Percentiles rank a stretch among this genome's conserved stretches.
These are phyloP conservation scores for Brachionus plicatilis DNA, from an alignment of 1,140 invertebrate genomes.

Conservation along the genomic window DNA sequence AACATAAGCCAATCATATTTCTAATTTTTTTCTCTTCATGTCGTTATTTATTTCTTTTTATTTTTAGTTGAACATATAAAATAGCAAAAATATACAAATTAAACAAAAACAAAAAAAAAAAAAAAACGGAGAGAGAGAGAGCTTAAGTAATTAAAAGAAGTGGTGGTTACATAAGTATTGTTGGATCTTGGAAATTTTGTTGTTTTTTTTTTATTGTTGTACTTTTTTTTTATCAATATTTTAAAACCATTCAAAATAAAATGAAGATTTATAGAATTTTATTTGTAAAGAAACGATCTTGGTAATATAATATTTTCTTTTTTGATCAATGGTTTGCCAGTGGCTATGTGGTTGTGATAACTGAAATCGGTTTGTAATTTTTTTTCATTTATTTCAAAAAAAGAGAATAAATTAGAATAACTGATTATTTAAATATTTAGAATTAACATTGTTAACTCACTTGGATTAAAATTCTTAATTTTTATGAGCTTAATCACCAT, in stretches of 20 bases:
- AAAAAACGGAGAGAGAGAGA: not conserved
- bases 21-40: not conserved
- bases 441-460: too few relatives aligned
- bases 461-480: too few relatives aligned
- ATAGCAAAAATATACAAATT: not conserved
- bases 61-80: not conserved
- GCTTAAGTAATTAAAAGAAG: constrained; percentile 5
- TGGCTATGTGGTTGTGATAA: too few relatives aligned
- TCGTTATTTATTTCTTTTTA: not conserved
- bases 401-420: too few relatives aligned
- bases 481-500: too few relatives aligned
- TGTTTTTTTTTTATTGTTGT: not conserved
- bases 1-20: constrained; percentile 39
- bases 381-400: too few relatives aligned
- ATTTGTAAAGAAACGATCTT: not conserved
- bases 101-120: not conserved
- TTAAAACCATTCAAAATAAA: not conserved
- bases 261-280: not conserved
- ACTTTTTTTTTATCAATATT: constrained; percentile 4
- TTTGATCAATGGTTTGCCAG: too few relatives aligned
- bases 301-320: too few relatives aligned
- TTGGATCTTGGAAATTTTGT: not conserved
- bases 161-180: constrained; percentile 31
- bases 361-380: too few relatives aligned
- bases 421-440: too few relatives aligned